Base-by-base conservation (phyloP, 2,797 vertebrate species). In the Sphenodon punctatus region DNA sequence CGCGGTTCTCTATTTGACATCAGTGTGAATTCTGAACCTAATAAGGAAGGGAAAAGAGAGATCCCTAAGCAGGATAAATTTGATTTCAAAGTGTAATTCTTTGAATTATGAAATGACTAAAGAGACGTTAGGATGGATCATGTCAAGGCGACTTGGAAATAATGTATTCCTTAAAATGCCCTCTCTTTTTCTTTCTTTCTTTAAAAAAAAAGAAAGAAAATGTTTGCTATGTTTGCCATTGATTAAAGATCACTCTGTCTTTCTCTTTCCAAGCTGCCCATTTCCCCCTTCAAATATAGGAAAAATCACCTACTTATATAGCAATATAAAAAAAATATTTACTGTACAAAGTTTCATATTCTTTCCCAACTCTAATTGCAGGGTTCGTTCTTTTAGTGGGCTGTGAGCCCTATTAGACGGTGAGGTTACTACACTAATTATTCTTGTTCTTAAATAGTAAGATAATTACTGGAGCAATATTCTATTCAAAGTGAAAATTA, bases 401-500 rank as follows among this genome's bases (percentile, higher is more conserved):
- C 67, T 80, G 19, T 53, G 67, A 89, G 61, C 66, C 80, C 43
- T 46, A 36, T 42, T 8, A 70, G 63, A 78, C 67, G 66, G 46
- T 3, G 56, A 78, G 78, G 70, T 88, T 91, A 83, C 78, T 89
- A 10, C 4, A 85, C 71, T 72, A 88, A 90, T 92, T 91, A 85
- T 88, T 74, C 82, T 56, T 89, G 51, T 71, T 93, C 86, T 89
- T 82, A 89, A 92, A 88, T 34, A 87, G 80, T 71, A 88, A 89
- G 74, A 92, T 85, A 88, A 93, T 93, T 91, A 70, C 68, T 58
- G 4, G 34, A 94, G 53, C 43, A 74, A 53, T 86, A 85, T 63
- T 86, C 78, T 91, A 77, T 92, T 93, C 84, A 89, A 88, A 92
- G 74, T 49, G 71, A 88, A 93, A 94, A 94, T 91, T 83, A 75